A percentile compares a stretch with the other conserved stretches of the same genome.
These are phyloP conservation scores for Enteromius treurensis DNA, from an alignment of 2,797 vertebrate species.

Conservation along the genomic window DNA sequence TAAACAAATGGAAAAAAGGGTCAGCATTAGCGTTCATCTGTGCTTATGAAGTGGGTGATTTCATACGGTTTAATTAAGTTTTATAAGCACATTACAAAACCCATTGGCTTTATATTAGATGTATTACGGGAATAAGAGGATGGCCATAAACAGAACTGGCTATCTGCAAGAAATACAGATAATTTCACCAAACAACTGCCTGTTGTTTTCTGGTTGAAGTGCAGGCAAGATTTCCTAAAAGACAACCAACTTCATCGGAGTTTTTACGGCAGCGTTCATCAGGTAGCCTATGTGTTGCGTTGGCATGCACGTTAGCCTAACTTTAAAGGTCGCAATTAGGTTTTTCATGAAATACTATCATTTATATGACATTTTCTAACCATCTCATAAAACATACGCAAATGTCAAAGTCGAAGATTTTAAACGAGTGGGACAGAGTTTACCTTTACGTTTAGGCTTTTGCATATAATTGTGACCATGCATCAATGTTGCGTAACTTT, in stretches of 20 bases:
- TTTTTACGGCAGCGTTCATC: not conserved
- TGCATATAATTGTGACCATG: not conserved
- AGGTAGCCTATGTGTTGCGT: not conserved
- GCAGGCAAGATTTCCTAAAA: not conserved
- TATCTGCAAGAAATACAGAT: not conserved
- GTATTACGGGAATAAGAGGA: slow-evolving; percentile 29
- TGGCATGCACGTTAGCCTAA: not conserved
- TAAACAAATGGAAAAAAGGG: not conserved
- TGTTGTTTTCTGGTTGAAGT: not conserved
- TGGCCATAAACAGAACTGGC: not conserved
- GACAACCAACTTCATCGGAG: not conserved
- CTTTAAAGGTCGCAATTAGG: not conserved
- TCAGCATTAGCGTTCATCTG: not conserved
- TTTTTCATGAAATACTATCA: not conserved
- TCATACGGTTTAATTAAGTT: not conserved
- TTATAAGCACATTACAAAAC: not conserved
- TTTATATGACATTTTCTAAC: not conserved
- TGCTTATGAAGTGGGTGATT: not conserved
- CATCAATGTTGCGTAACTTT: not conserved
- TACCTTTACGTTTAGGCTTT: too few species aligned
- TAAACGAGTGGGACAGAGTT: not conserved
- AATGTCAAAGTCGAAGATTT: not conserved
- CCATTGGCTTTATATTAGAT: not conserved
- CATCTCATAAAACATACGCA: not conserved
- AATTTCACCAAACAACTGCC: not conserved